Percentiles rank a stretch among this genome's conserved stretches.
Evolutionary conservation across 1,140 invertebrate genomes (phyloP).

Genomic region (Plutomurus gul): DNA sequence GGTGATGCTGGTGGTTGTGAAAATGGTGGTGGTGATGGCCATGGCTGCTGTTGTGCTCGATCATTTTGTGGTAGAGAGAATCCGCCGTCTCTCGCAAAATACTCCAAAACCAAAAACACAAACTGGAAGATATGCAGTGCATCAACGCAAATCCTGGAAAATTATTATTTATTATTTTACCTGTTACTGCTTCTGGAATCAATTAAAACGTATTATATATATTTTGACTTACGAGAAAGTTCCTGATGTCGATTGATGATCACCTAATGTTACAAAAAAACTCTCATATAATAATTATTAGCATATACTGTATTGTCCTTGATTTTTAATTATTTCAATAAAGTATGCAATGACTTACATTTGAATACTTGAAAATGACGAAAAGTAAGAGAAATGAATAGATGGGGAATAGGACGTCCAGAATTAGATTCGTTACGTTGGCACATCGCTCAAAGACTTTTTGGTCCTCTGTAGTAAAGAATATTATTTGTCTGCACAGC

Average conservation of each 20-base stretch:
- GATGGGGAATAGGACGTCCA: constrained; percentile 67
- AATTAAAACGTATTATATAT: no score
- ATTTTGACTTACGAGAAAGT: no score
- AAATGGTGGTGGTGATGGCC: constrained; percentile 7
- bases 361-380: constrained; percentile 78
- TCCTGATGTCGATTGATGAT: constrained; percentile 65
- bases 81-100: constrained; percentile 72
- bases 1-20: neutral
- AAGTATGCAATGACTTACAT: constrained; percentile 62
- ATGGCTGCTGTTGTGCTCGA: constrained; percentile 44
- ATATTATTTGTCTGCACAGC: constrained; percentile 67
- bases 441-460: constrained; percentile 60
- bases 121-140: constrained; percentile 72
- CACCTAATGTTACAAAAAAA: no score
- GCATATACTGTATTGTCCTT: no score
- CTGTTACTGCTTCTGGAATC: no score
- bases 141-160: constrained; percentile 73
- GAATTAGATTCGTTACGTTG: constrained; percentile 60
- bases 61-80: constrained; percentile 57
- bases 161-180: no score
- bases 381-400: constrained; percentile 73
- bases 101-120: constrained; percentile 74
- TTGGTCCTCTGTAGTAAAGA: constrained; percentile 60
- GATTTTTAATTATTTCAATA: neutral
- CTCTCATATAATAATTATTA: no score